These are phyloP conservation scores for Ectropis grisescens DNA, from an alignment of 1,140 invertebrate genomes.

Conservation along the genomic window DNA sequence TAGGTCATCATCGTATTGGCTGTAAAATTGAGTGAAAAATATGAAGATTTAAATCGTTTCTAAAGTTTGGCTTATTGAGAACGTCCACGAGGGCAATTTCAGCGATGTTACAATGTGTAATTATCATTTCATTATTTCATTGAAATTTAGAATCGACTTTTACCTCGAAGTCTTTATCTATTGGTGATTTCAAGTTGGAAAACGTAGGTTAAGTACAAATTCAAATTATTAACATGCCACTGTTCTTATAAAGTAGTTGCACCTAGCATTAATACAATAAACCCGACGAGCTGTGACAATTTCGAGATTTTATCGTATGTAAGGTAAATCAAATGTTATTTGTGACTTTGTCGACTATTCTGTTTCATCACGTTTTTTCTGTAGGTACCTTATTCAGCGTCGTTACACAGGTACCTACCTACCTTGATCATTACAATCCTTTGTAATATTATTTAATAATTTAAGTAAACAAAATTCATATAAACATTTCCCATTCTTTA, in stretches of 20 bases:
- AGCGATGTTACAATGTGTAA: conserved; percentile 4
- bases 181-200: conserved; percentile 45
- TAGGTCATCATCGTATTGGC: conserved; percentile 54
- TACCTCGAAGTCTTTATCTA: conserved; percentile 36
- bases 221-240: conserved; percentile 69
- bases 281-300: conserved; percentile 68
- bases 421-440: too few relatives aligned
- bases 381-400: too few relatives aligned
- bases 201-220: conserved; percentile 68
- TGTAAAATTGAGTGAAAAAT: conserved; percentile 1
- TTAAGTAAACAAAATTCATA: too few relatives aligned
- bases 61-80: not conserved
- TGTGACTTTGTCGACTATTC: too few relatives aligned
- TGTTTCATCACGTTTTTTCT: too few relatives aligned
- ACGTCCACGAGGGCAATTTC: too few relatives aligned
- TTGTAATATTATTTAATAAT: too few relatives aligned
- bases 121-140: conserved; percentile 4
- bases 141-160: conserved; percentile 19
- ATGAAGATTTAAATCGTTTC: not conserved
- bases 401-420: too few relatives aligned
- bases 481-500: too few relatives aligned
- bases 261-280: conserved; percentile 69
- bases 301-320: conserved; percentile 70
- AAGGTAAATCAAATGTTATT: conserved; percentile 51
- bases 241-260: conserved; percentile 68